These are phyloP conservation scores for Microtus pennsylvanicus DNA, from an alignment of 2,113 vertebrate species.

Conservation along the genomic window DNA sequence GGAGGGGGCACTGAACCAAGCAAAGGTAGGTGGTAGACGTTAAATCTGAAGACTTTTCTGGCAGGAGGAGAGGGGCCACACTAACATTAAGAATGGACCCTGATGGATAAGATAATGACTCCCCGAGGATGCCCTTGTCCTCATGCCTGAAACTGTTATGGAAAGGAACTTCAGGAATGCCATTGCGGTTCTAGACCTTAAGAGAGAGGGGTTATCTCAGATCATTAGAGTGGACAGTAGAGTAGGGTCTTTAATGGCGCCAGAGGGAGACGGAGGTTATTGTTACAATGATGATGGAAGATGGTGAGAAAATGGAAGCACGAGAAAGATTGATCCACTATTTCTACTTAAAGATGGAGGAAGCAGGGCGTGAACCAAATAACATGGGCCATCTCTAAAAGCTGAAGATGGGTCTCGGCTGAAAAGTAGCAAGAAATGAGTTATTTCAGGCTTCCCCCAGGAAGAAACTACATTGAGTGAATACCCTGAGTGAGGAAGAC, in stretches of 20 bases:
- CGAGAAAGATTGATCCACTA: too few species aligned
- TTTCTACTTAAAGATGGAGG: too few species aligned
- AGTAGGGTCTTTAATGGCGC: too few species aligned
- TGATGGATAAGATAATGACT: background rate
- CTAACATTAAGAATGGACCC: background rate
- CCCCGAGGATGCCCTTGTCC: background rate
- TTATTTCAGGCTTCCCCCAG: background rate
- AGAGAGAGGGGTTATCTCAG: background rate
- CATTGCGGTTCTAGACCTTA: background rate
- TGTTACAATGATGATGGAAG: too few species aligned
- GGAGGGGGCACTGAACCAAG: background rate
- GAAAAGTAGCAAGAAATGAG: background rate
- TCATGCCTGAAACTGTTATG: background rate
- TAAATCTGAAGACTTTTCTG: background rate
- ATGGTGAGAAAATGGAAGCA: too few species aligned
- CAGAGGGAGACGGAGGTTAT: too few species aligned
- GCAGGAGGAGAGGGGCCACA: background rate
- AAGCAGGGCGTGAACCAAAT: background rate
- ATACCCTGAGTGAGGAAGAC: background rate
- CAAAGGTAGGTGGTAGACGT: background rate
- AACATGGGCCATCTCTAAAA: background rate
- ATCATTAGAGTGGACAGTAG: too few species aligned
- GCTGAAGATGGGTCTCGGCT: background rate
- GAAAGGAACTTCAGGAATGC: background rate
- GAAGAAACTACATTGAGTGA: background rate